Percentiles rank a stretch among this genome's conserved stretches.
Conservation (phyloP, 2,888 invertebrate genomes). For the Brenthis hecate region DNA sequence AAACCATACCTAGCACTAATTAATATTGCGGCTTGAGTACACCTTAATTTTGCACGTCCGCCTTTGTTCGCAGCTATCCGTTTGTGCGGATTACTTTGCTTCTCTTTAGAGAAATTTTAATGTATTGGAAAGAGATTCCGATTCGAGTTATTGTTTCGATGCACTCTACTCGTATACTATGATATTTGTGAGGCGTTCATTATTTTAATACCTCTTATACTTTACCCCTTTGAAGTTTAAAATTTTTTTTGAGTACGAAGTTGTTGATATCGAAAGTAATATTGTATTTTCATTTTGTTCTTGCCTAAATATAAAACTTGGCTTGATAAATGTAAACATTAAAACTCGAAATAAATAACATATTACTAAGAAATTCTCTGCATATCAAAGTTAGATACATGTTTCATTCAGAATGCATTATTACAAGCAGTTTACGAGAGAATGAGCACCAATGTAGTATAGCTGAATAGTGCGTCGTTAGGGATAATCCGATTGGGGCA, state of each 20-base stretch:
- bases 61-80: slow-evolving; percentile 48
- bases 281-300: not conserved
- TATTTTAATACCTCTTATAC: slow-evolving; percentile 8
- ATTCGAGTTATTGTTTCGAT: slow-evolving; percentile 27
- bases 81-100: slow-evolving; percentile 29
- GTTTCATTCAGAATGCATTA: not conserved
- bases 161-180: slow-evolving; percentile 13
- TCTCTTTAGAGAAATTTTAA: slow-evolving; percentile 29
- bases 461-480: slow-evolving; percentile 77
- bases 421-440: slow-evolving; percentile 2
- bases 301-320: too few relatives aligned
- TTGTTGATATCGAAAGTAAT: not conserved
- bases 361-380: not conserved
- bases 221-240: slow-evolving; percentile 1
- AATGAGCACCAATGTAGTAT: slow-evolving; percentile 34
- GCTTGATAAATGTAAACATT: too few relatives aligned
- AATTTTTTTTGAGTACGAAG: not conserved
- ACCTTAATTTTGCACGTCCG: slow-evolving; percentile 57
- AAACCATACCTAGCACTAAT: slow-evolving; percentile 57
- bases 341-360: too few relatives aligned
- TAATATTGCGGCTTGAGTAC: slow-evolving; percentile 50
- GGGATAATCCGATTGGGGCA: slow-evolving; percentile 75
- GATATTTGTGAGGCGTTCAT: slow-evolving; percentile 15
- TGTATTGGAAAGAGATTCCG: slow-evolving; percentile 28
- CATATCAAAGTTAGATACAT: not conserved